Evolutionary conservation across 2,888 invertebrate genomes (phyloP), one percentile per base, ranked within the genome.

Genomic region (Himalopsyche tibetana): DNA sequence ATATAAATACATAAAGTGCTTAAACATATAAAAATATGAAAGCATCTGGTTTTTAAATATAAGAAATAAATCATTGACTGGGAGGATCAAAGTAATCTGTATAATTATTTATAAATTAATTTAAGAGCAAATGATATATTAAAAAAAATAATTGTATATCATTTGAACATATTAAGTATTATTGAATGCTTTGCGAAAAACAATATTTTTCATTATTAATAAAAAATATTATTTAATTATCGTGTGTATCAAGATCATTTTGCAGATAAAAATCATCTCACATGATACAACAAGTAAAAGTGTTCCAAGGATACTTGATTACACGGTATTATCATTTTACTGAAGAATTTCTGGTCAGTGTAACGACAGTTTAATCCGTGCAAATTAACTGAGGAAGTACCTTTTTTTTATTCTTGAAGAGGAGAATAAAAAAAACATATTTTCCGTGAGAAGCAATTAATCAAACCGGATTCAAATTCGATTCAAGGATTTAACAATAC

Each of bases 401-500:
- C 38, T 40, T 80, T 38, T n/a, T 80, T 38, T 38, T 42, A 40
- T 80, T 80, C 40, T 36, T 40, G 42, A 40, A 80, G 38, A 80
- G 3, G 63, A 36, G 17, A 80, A 40, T 36, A n/a, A 80, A 80
- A 80, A 80, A 42, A 80, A 38, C 38, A 40, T 80, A 80, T n/a
- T 17, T 80, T 80, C 80, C 80, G 42, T 42, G 80, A 40, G 80
- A 80, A 42, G 42, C 40, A 42, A 80, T 80, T 40, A 80, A 80
- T 80, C 80, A 80, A 80, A 80, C 80, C 80, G 80, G 80, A 80
- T 80, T 40, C 80, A 80, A 38, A 42, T 40, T 80, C 40, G n/a
- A 40, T 42, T 80, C 80, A 80, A 80, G 80, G 80, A 80, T 80
- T 42, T 80, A 38, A 63, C 80, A 80, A 80, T 80, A 80, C 63